Evolutionary conservation across 2,888 invertebrate species (phyloP).

Genomic region (Leptarthrus brevirostris): DNA sequence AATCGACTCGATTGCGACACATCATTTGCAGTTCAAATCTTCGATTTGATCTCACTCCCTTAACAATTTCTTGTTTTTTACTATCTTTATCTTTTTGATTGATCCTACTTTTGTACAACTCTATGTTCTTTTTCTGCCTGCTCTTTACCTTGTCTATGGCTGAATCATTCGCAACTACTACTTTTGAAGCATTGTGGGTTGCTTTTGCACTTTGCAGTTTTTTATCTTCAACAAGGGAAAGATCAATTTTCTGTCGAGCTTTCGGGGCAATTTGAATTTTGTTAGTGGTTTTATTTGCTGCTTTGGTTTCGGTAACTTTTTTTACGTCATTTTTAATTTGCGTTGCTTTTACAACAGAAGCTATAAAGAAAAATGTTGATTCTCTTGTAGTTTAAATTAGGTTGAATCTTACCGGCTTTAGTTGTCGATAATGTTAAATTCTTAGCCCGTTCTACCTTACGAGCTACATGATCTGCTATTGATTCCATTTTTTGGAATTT

Average conservation of each 20-base stretch:
- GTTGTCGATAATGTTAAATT: constrained; percentile 58
- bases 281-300: background rate
- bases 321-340: background rate
- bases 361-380: background rate
- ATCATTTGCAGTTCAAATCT: constrained; percentile 80
- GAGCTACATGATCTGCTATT: constrained; percentile 71
- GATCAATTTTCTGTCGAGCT: constrained; percentile 42
- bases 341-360: background rate
- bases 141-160: background rate
- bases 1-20: constrained; percentile 67
- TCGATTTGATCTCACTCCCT: constrained; percentile 78
- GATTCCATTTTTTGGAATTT: constrained; percentile 77
- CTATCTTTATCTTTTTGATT: constrained; percentile 52
- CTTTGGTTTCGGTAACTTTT: constrained; percentile 50
- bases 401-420: constrained; percentile 45
- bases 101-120: constrained; percentile 62
- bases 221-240: background rate
- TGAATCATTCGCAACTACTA: too few species aligned
- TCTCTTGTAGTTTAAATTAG: background rate
- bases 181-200: too few species aligned
- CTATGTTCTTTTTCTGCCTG: constrained; percentile 53
- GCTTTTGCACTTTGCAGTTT: too few species aligned
- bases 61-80: constrained; percentile 63
- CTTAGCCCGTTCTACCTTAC: constrained; percentile 66
- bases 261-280: constrained; percentile 58